phyloP scores from a whole-genome alignment of 2,888 invertebrate species.

The Trachelus troglodyta region DNA sequence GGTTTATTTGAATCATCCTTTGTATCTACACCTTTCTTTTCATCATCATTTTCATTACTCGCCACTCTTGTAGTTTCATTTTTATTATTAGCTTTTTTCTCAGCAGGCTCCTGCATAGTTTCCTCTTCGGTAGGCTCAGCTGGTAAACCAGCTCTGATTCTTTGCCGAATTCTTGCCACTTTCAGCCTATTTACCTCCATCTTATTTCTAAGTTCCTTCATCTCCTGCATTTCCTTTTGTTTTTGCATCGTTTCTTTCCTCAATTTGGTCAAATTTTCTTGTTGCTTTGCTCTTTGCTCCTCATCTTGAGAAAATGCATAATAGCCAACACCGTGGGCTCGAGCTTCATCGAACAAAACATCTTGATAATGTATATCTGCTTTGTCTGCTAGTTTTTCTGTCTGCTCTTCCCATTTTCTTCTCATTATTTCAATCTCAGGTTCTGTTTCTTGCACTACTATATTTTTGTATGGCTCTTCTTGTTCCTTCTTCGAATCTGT shows the following conservation, averaged over 20 bases:
- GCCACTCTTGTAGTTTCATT: conserved; percentile 24
- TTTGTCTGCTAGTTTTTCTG: conserved; percentile 77
- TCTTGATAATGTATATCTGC: conserved; percentile 91
- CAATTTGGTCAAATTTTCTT: conserved; percentile 79
- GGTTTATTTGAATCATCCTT: conserved; percentile 21
- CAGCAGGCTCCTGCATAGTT: conserved; percentile 39
- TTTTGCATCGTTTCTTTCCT: conserved; percentile 78
- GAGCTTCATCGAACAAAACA: conserved; percentile 90
- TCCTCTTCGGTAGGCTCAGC: conserved; percentile 65
- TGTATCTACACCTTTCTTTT: conserved; percentile 29
- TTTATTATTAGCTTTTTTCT: conserved; percentile 22
- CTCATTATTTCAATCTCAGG: conserved; percentile 75
- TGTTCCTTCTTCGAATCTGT: conserved; percentile 14
- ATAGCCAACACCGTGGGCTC: conserved; percentile 93
- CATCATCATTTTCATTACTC: conserved; percentile 28
- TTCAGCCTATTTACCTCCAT: conserved; percentile 77
- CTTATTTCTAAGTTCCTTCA: conserved; percentile 73
- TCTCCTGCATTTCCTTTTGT: conserved; percentile 74
- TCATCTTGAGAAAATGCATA: conserved; percentile 92
- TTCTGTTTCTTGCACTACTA: conserved; percentile 40
- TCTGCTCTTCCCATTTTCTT: conserved; percentile 89
- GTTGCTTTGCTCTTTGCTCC: conserved; percentile 80
- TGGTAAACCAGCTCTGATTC: conserved; percentile 79
- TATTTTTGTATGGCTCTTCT: conserved; percentile 1
- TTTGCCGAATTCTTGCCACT: conserved; percentile 79